Conservation (phyloP, 2,797 vertebrate species). For the Hippopotamyrus pictus region DNA sequence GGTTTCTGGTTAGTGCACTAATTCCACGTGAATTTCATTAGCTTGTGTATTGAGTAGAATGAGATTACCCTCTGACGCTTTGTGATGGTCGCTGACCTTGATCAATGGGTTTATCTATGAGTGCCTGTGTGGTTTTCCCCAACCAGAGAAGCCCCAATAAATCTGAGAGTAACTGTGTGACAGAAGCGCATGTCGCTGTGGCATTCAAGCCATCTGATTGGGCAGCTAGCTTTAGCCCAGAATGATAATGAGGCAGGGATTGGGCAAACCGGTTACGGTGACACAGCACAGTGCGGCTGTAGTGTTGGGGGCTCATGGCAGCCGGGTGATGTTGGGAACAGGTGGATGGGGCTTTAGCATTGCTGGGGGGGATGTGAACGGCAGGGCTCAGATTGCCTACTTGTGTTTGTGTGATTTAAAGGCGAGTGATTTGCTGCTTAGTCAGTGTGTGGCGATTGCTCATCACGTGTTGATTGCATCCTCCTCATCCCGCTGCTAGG, state of each 20-base stretch:
- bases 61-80: background rate
- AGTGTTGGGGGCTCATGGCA: background rate
- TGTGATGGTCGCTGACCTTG: background rate
- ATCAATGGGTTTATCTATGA: background rate
- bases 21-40: background rate
- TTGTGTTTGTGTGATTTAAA: background rate
- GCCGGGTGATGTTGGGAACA: background rate
- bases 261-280: background rate
- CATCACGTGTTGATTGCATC: background rate
- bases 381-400: background rate
- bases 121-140: background rate
- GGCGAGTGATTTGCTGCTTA: conserved; percentile 2
- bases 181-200: background rate
- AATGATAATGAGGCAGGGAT: background rate
- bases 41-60: background rate
- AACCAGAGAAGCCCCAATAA: background rate
- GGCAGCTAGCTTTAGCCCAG: background rate
- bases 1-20: background rate
- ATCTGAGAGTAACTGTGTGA: background rate
- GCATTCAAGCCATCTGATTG: background rate
- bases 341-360: background rate
- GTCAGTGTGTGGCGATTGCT: background rate
- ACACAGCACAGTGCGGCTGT: background rate
- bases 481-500: background rate
- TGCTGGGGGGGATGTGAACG: background rate